These are phyloP conservation scores for Bubalus kerabau DNA, from an alignment of 2,113 vertebrate species.

Conservation along the genomic window DNA sequence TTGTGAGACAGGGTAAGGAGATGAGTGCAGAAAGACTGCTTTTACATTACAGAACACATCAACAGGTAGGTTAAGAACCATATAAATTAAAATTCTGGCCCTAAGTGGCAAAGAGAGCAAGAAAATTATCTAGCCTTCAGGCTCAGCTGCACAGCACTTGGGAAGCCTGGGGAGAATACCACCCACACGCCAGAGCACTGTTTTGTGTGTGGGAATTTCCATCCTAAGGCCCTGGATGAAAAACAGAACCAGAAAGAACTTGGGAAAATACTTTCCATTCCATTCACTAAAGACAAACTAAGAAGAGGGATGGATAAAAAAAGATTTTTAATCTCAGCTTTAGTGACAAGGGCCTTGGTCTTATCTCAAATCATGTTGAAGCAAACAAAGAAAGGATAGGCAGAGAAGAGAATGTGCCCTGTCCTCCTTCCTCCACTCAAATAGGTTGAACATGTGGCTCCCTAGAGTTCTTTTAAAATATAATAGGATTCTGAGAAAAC, in stretches of 20 bases:
- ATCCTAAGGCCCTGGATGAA: conserved; percentile 16
- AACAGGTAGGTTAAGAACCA: neutral
- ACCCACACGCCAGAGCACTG: neutral
- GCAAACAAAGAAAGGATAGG: neutral
- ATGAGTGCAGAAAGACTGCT: neutral
- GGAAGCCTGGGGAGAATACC: neutral
- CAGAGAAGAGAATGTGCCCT: neutral
- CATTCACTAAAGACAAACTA: neutral
- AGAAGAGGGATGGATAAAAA: neutral
- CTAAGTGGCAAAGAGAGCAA: neutral
- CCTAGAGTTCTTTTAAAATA: neutral
- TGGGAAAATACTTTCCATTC: neutral
- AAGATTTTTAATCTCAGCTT: neutral
- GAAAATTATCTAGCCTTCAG: neutral
- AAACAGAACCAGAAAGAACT: conserved; percentile 28
- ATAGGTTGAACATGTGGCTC: neutral
- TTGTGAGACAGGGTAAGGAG: neutral
- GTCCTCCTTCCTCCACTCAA: neutral
- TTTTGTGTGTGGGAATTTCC: neutral
- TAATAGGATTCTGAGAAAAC: neutral
- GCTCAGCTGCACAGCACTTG: neutral
- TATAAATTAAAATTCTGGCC: conserved; percentile 5
- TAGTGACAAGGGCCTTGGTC: neutral
- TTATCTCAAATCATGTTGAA: neutral
- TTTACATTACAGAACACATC: neutral